Percentiles rank a stretch among this genome's conserved stretches.
Evolutionary conservation across 2,888 invertebrate genomes (phyloP).

Genomic region (Trichogramma dendrolimi): DNA sequence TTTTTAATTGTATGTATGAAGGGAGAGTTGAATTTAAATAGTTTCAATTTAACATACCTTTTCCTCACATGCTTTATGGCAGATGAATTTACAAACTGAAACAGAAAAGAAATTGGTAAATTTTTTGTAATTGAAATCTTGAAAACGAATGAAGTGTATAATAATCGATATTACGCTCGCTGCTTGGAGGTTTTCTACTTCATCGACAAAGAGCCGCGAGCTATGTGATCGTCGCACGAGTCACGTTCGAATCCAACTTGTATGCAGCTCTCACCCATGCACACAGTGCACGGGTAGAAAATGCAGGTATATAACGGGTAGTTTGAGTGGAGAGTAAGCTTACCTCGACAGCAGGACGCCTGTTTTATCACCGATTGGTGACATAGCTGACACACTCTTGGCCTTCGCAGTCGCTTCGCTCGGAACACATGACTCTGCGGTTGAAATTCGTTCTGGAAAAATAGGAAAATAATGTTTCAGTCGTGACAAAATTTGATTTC

Average conservation of each 20-base stretch:
- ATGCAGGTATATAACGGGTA: too few species aligned
- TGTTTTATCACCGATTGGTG: slow-evolving; percentile 72
- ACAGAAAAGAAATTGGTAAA: slow-evolving; percentile 49
- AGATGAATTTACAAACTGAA: slow-evolving; percentile 79
- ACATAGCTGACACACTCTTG: slow-evolving; percentile 74
- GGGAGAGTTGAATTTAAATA: not conserved
- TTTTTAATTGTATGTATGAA: too few species aligned
- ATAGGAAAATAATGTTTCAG: slow-evolving; percentile 25
- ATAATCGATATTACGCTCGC: too few species aligned
- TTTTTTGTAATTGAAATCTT: not conserved
- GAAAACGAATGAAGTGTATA: not conserved
- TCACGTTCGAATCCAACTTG: too few species aligned
- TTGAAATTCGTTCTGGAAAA: slow-evolving; percentile 65
- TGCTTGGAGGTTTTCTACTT: too few species aligned
- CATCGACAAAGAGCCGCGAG: too few species aligned
- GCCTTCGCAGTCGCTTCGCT: slow-evolving; percentile 70
- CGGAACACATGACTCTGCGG: slow-evolving; percentile 71
- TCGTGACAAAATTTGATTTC: too few species aligned
- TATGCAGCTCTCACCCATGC: too few species aligned
- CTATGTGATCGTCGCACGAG: too few species aligned
- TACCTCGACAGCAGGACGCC: slow-evolving; percentile 75
- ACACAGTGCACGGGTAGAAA: too few species aligned
- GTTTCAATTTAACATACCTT: slow-evolving; percentile 59
- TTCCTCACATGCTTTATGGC: slow-evolving; percentile 73
- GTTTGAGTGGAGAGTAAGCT: slow-evolving; percentile 34